Conservation (phyloP, 2,888 invertebrate genomes). For the Harpalus rubripes region DNA sequence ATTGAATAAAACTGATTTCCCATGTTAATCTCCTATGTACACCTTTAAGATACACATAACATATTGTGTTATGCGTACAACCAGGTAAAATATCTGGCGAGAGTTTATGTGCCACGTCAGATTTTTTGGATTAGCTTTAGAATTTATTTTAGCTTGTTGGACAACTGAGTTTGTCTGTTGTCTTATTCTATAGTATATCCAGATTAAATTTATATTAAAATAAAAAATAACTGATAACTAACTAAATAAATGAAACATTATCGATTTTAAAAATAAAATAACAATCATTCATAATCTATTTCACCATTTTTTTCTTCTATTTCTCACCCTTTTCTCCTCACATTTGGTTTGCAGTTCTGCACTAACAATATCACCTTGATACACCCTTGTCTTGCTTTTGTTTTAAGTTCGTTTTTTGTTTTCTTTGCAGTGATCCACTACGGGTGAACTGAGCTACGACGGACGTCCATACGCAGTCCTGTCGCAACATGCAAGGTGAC, state of each 20-base stretch:
- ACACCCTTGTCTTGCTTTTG: conserved; percentile 43
- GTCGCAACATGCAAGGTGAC: conserved; percentile 64
- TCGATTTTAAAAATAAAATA: neutral
- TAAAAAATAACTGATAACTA: neutral
- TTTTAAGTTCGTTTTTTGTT: conserved; percentile 62
- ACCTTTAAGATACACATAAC: too few relatives aligned
- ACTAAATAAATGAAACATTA: neutral
- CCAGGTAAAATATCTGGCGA: too few relatives aligned
- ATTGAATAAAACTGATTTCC: too few relatives aligned
- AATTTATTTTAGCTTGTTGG: too few relatives aligned
- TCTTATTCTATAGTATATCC: too few relatives aligned
- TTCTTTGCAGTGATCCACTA: conserved; percentile 65
- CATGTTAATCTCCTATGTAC: too few relatives aligned
- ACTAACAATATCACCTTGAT: conserved; percentile 42
- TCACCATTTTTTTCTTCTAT: conserved; percentile 19
- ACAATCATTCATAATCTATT: neutral
- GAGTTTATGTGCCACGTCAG: too few relatives aligned
- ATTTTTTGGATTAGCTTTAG: too few relatives aligned
- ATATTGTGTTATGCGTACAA: too few relatives aligned
- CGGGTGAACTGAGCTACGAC: conserved; percentile 65
- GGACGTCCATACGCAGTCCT: conserved; percentile 58
- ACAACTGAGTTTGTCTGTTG: too few relatives aligned
- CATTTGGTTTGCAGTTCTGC: conserved; percentile 43
- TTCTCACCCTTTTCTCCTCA: conserved; percentile 29
- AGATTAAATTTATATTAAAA: too few relatives aligned